Base-by-base conservation (phyloP, 2,888 invertebrate genomes). In the Eupithecia centaureata region DNA sequence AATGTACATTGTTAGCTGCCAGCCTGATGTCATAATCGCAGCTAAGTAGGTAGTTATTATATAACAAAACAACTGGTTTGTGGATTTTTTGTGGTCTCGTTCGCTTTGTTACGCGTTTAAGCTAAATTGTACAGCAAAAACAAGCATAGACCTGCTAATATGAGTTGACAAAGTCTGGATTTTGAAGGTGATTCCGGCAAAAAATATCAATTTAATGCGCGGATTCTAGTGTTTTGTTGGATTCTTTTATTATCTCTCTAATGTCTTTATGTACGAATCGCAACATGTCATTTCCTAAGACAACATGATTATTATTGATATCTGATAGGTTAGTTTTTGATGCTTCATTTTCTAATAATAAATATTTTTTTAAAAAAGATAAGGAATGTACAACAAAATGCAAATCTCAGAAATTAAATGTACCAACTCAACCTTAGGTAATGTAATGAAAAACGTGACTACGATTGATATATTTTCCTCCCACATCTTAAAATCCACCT, bases 61-160 rank as follows among this genome's bases (percentile, higher is more conserved):
- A 79, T 84, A 86, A 85, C 77, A 77, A 84, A 86, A 85, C 77
- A 77, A 84, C 84, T 79, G 79, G 84, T 85, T 82, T 77, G 77
- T 76, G 73, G 71, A 73, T 78, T 84, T 86, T 86, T 84, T 85
- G 78, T 82, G 77, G 79, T 80, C 79, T 79, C 74, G 77, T 82
- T 86, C 81, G 81, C 76, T 84, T 84, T 85, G 83, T 84, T 86
- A 82, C 77, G 74, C 69, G 82, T 82, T 82, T 80, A 81, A 79
- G 76, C 71, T 73, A 79, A 81, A 83, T 80, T 76, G 70, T 79
- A 75, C 61, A 65, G 73, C 76, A 77, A 77, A 81, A 81, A 78
- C 72, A 62, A 64, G 69, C 65, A 64, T 64, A 61, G 65, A 67
- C 57, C 56, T 67, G 63, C 63, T 67, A 60, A 56, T 64, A 25